Conservation (phyloP, 2,888 invertebrate species). For the Thecophora atra region DNA sequence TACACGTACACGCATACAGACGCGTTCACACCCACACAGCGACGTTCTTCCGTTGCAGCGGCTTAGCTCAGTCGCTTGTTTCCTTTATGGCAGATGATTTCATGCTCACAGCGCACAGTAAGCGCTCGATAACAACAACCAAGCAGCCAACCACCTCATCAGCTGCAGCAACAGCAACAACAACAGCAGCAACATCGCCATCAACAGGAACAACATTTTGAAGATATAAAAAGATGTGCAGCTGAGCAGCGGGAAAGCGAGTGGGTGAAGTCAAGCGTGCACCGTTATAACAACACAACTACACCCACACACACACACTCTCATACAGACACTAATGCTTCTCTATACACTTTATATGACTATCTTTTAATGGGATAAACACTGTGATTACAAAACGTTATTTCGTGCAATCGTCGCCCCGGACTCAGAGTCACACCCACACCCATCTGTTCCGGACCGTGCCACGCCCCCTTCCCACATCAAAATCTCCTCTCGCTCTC, state of each 20-base stretch:
- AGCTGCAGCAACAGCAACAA: constrained; percentile 15
- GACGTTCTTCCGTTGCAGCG: background rate
- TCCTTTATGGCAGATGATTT: constrained; percentile 23
- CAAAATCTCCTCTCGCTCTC: background rate
- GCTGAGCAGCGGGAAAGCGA: background rate
- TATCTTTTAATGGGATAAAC: constrained; percentile 44
- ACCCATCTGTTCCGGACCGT: background rate
- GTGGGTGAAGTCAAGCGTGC: constrained; percentile 23
- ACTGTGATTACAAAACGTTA: constrained; percentile 41
- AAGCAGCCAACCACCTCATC: no score
- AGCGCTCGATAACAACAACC: constrained; percentile 16
- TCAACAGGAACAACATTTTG: background rate
- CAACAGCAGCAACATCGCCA: constrained; percentile 21
- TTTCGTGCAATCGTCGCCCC: constrained; percentile 21
- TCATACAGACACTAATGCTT: constrained; percentile 1
- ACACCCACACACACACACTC: background rate
- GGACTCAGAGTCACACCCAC: background rate
- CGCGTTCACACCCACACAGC: background rate
- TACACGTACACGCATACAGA: background rate
- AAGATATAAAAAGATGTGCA: no score
- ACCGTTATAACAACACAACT: constrained; percentile 12
- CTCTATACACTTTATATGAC: constrained; percentile 25
- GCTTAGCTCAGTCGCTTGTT: background rate
- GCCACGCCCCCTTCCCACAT: no score
- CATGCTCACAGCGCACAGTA: constrained; percentile 14